Conservation (phyloP, 2,888 invertebrate genomes). For the Drosophila cognata region DNA sequence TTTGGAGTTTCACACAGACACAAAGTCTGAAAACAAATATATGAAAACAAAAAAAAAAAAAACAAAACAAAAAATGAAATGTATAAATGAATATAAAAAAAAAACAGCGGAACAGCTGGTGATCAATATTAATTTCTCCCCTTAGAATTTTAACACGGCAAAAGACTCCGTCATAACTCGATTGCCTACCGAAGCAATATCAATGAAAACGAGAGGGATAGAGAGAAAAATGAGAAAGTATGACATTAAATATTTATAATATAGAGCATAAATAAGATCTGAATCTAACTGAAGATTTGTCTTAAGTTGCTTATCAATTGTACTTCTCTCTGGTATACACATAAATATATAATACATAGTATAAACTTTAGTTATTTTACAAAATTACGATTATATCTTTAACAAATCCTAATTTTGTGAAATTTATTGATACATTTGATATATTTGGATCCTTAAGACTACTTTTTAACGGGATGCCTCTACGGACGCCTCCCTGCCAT, state of each 20-base stretch:
- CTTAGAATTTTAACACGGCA: conserved; percentile 4
- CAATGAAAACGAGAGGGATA: neutral
- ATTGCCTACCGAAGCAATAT: conserved; percentile 8
- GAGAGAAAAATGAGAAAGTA: neutral
- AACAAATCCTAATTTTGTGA: conserved; percentile 8
- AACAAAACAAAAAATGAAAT: neutral
- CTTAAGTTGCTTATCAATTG: conserved; percentile 5
- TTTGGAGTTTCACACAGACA: conserved; percentile 14
- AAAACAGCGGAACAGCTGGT: conserved; percentile 2
- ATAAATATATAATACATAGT: conserved; percentile 6
- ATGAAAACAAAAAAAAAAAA: neutral
- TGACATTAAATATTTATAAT: conserved; percentile 1
- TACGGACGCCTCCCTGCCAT: conserved; percentile 16
- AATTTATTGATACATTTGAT: conserved; percentile 19
- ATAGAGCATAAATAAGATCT: conserved; percentile 1
- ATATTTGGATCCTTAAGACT: conserved; percentile 17
- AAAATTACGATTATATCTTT: conserved; percentile 12
- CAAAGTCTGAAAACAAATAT: conserved; percentile 1
- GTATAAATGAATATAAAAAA: neutral
- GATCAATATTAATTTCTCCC: conserved; percentile 2
- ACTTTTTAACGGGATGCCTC: conserved; percentile 16
- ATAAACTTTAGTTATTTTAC: conserved; percentile 20
- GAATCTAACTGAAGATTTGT: conserved; percentile 7
- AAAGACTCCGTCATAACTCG: neutral
- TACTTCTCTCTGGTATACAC: conserved; percentile 22